phyloP scores from a whole-genome alignment of 2,113 vertebrate species.

The Thymallus thymallus region DNA sequence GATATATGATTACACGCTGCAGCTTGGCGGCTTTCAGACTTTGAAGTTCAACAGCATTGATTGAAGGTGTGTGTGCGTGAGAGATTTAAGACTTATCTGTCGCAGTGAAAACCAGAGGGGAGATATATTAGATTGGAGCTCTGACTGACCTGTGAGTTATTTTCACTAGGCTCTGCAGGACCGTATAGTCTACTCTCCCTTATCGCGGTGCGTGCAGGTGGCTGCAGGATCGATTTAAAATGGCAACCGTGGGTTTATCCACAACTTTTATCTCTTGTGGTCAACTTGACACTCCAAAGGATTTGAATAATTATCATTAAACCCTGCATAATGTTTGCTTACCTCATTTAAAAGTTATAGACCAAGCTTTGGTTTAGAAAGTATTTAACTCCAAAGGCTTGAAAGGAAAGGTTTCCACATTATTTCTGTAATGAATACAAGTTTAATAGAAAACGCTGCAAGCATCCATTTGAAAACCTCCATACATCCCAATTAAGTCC shows the following conservation, averaged over 20 bases:
- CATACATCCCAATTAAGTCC: no score
- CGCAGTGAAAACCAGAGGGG: conserved; percentile 37
- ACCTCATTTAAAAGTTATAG: background rate
- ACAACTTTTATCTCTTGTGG: background rate
- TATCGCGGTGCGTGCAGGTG: conserved; percentile 55
- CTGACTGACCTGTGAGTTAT: conserved; percentile 47
- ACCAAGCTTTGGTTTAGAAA: background rate
- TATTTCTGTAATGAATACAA: no score
- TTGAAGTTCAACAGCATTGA: conserved; percentile 59
- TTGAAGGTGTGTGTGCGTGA: background rate
- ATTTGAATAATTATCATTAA: conserved; percentile 9
- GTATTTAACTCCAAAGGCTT: background rate
- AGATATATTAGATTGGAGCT: conserved; percentile 57
- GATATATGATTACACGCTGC: conserved; percentile 70
- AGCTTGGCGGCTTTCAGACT: conserved; percentile 50
- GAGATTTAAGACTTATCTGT: conserved; percentile 2
- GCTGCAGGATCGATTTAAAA: conserved; percentile 1
- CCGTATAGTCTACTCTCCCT: conserved; percentile 37
- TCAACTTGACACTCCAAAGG: background rate
- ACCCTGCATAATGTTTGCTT: background rate
- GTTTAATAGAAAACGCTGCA: no score
- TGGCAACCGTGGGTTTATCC: background rate
- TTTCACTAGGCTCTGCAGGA: conserved; percentile 33
- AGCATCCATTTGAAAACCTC: no score
- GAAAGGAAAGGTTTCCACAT: background rate